Evolutionary conservation across 2,797 vertebrate species (phyloP).

Genomic region (Avahi laniger): DNA sequence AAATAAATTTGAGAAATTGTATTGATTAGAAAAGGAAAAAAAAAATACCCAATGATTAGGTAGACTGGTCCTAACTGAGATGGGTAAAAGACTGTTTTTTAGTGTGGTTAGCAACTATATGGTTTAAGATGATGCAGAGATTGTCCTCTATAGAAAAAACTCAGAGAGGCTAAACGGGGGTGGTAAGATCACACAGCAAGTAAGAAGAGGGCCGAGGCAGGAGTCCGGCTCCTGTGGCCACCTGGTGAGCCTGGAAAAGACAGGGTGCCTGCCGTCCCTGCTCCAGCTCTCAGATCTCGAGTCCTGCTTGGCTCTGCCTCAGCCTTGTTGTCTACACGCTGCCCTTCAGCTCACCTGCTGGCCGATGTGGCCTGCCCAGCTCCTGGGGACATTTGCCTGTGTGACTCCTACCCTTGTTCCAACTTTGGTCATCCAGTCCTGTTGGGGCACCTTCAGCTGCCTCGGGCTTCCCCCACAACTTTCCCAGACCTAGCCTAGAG

Average conservation of each 20-base stretch:
- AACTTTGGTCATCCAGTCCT: background rate
- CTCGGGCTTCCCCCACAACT: background rate
- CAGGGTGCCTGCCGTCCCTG: background rate
- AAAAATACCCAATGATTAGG: background rate
- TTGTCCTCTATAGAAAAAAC: background rate
- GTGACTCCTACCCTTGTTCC: background rate
- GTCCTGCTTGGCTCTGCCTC: background rate
- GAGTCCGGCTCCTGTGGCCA: background rate
- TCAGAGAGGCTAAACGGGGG: background rate
- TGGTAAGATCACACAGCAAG: background rate
- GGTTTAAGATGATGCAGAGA: background rate
- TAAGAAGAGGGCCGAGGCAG: background rate
- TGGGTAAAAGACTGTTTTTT: background rate
- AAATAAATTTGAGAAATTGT: constrained; percentile 89
- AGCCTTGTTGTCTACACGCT: background rate
- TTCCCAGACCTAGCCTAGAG: background rate
- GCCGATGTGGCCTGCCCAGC: background rate
- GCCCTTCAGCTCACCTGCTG: background rate
- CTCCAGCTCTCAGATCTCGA: too few relatives aligned
- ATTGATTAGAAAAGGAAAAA: constrained; percentile 87
- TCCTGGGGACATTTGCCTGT: background rate
- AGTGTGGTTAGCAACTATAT: background rate
- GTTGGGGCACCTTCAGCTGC: background rate
- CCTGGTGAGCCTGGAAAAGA: background rate
- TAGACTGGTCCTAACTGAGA: background rate